Conservation (phyloP, 2,888 invertebrate species). For the Mythimna pallens region DNA sequence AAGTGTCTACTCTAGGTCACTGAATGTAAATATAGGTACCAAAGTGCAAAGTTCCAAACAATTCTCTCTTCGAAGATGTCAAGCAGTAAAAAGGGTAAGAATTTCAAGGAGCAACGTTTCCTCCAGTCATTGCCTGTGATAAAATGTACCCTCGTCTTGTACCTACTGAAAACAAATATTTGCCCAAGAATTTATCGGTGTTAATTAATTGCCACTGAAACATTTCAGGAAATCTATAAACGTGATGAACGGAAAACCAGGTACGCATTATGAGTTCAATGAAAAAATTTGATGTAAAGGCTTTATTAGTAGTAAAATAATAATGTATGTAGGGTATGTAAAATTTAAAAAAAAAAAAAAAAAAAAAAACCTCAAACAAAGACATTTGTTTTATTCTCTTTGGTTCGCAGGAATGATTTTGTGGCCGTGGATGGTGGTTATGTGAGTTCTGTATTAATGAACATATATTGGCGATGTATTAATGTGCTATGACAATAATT, state of each 20-base stretch:
- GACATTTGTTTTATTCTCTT: too few relatives aligned
- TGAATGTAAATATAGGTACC: not conserved
- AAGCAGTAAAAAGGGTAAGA: slow-evolving; percentile 73
- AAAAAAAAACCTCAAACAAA: too few relatives aligned
- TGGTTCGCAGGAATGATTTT: too few relatives aligned
- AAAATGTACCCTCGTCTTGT: slow-evolving; percentile 74
- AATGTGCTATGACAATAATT: not conserved
- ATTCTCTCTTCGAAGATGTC: slow-evolving; percentile 28
- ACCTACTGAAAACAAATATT: slow-evolving; percentile 59
- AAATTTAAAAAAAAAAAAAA: too few relatives aligned
- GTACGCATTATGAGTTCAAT: not conserved
- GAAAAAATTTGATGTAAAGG: not conserved
- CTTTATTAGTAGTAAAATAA: too few relatives aligned
- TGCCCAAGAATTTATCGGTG: slow-evolving; percentile 50
- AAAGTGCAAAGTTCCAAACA: not conserved
- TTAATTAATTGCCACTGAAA: slow-evolving; percentile 41
- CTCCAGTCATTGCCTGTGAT: slow-evolving; percentile 73
- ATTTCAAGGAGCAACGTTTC: slow-evolving; percentile 74
- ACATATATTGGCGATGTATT: too few relatives aligned
- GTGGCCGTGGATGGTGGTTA: too few relatives aligned
- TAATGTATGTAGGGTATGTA: too few relatives aligned
- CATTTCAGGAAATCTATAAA: slow-evolving; percentile 6
- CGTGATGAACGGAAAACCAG: not conserved
- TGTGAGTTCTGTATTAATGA: too few relatives aligned
- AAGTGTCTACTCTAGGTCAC: not conserved